A percentile compares a stretch with the other conserved stretches of the same genome.
Conservation (phyloP, 2,888 invertebrate species). For the Melanchra persicariae region DNA sequence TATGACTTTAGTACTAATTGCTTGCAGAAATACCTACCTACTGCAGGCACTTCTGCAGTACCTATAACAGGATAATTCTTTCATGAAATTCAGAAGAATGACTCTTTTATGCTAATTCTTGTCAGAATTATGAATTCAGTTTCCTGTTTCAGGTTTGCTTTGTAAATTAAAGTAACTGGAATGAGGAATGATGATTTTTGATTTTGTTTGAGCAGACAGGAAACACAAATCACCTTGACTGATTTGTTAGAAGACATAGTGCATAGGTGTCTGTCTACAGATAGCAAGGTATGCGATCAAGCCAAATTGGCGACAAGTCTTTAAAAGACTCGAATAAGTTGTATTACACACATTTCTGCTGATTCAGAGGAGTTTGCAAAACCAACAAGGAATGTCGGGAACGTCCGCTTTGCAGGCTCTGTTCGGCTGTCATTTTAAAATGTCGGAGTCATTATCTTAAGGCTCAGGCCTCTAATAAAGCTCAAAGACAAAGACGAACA, state of each 20-base stretch:
- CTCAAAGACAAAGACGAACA: conserved; percentile 3
- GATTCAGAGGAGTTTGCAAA: conserved; percentile 23
- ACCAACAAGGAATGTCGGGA: conserved; percentile 36
- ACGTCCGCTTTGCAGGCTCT: conserved; percentile 4
- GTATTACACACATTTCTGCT: conserved; percentile 2
- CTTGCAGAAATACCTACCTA: not conserved
- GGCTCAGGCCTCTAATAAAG: conserved; percentile 4
- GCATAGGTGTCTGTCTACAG: not conserved
- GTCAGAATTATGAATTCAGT: conserved; percentile 27
- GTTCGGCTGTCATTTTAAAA: conserved; percentile 49
- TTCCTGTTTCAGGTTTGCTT: conserved; percentile 10
- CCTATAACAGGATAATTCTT: conserved; percentile 34
- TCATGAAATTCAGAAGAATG: conserved; percentile 32
- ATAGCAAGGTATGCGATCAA: conserved; percentile 9
- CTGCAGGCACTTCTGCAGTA: not conserved
- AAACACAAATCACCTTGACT: conserved; percentile 1
- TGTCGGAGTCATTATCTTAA: conserved; percentile 39
- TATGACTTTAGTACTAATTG: conserved; percentile 17
- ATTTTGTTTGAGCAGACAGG: conserved; percentile 11
- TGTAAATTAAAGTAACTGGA: conserved; percentile 15
- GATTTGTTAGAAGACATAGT: conserved; percentile 2
- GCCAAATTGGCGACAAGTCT: conserved; percentile 8
- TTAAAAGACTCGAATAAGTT: not conserved
- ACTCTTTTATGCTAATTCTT: conserved; percentile 29
- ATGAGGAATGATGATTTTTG: not conserved